Conservation (phyloP, 2,888 invertebrate genomes). For the Xestia ashworthii region DNA sequence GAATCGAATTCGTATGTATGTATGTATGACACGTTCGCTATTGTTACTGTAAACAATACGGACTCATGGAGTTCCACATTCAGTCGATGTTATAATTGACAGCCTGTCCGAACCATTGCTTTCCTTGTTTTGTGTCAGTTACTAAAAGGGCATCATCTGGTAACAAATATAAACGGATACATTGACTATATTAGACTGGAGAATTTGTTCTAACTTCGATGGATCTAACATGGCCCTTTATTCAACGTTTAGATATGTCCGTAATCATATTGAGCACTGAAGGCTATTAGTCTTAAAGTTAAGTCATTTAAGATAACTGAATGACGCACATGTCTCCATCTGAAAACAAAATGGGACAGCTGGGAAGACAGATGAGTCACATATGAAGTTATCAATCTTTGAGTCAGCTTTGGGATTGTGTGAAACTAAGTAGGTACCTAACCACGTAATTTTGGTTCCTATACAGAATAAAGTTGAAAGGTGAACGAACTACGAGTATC, state of each 20-base stretch:
- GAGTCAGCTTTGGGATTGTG: slow-evolving; percentile 20
- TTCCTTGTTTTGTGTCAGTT: slow-evolving; percentile 29
- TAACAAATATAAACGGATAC: slow-evolving; percentile 7
- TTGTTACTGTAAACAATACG: slow-evolving; percentile 36
- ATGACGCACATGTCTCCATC: slow-evolving; percentile 43
- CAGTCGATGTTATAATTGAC: slow-evolving; percentile 43
- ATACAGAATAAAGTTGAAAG: slow-evolving; percentile 20
- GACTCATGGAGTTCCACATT: slow-evolving; percentile 20
- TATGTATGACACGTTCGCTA: slow-evolving; percentile 18
- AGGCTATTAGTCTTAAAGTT: slow-evolving; percentile 16
- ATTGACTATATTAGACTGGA: background rate
- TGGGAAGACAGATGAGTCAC: slow-evolving; percentile 45
- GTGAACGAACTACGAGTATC: slow-evolving; percentile 32
- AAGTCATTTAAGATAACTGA: slow-evolving; percentile 48
- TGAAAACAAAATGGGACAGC: slow-evolving; percentile 30
- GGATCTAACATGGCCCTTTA: background rate
- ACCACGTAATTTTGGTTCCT: slow-evolving; percentile 7
- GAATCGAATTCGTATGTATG: slow-evolving; percentile 14
- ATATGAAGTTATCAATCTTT: slow-evolving; percentile 41
- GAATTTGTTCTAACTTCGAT: slow-evolving; percentile 11
- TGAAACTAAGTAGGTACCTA: slow-evolving; percentile 7
- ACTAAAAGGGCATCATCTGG: slow-evolving; percentile 34
- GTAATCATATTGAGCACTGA: slow-evolving; percentile 10
- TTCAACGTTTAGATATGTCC: slow-evolving; percentile 2
- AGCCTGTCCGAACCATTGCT: slow-evolving; percentile 44